phyloP scores from a whole-genome alignment of 2,797 vertebrate species.

The Xiphophorus birchmanni region DNA sequence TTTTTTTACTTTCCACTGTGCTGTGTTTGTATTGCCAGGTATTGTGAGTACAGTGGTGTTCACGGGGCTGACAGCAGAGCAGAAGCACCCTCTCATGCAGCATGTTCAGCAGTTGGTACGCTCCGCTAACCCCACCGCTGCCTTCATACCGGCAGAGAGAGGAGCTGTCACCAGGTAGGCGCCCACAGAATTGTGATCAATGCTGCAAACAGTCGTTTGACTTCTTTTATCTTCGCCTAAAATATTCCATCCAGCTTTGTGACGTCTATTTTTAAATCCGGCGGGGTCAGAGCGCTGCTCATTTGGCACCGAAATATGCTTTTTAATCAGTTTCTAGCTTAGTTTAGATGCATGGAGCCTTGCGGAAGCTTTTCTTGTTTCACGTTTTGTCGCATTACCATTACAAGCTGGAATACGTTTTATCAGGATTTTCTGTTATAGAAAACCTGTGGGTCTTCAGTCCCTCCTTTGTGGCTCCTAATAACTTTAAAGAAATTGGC shows the following conservation, averaged over 20 bases:
- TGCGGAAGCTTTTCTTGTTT: background rate
- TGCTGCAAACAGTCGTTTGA: conserved; percentile 50
- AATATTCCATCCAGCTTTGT: conserved; percentile 30
- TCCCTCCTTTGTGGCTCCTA: background rate
- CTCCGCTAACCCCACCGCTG: conserved; percentile 87
- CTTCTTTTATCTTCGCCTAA: conserved; percentile 42
- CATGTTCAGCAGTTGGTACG: conserved; percentile 91
- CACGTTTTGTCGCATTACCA: background rate
- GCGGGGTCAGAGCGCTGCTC: conserved; percentile 25
- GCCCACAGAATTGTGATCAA: conserved; percentile 53
- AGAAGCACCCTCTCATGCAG: conserved; percentile 86
- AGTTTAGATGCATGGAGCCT: background rate
- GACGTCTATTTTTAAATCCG: conserved; percentile 23
- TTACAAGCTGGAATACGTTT: background rate
- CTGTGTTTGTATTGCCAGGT: conserved; percentile 76
- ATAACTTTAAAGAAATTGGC: too few relatives aligned
- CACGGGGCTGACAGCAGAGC: conserved; percentile 86
- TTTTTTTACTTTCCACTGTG: conserved; percentile 13
- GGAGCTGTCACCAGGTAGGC: conserved; percentile 90
- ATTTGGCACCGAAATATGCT: background rate
- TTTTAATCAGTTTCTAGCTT: background rate
- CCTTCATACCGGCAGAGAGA: conserved; percentile 90
- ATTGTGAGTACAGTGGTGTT: conserved; percentile 91
- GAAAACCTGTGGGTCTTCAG: background rate
- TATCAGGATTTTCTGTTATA: background rate